Conservation (phyloP, 2,113 vertebrate genomes). For the Coryphaenoides rupestris region DNA sequence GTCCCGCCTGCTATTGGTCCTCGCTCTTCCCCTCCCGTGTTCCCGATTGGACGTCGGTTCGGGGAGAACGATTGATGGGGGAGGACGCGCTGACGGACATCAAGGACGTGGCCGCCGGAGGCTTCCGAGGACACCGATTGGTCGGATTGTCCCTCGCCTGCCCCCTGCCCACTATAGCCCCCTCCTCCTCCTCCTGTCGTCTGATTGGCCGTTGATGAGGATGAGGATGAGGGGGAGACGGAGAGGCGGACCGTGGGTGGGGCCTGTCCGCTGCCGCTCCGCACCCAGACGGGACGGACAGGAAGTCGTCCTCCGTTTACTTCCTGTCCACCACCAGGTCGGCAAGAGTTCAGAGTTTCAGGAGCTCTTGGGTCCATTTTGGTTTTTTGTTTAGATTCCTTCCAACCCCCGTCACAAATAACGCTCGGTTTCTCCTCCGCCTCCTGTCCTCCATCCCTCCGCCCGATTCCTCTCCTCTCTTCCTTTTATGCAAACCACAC, state of each 20-base stretch:
- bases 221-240: constrained; percentile 4
- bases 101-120: too few species aligned
- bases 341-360: not conserved
- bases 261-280: not conserved
- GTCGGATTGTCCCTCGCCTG: too few species aligned
- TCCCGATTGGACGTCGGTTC: not conserved
- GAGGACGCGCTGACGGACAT: too few species aligned
- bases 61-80: too few species aligned
- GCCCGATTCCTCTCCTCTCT: constrained; percentile 11
- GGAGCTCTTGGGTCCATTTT: constrained; percentile 1
- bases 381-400: not conserved
- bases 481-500: constrained; percentile 63
- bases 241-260: too few species aligned
- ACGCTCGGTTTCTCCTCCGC: not conserved
- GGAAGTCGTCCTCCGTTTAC: constrained; percentile 2
- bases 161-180: too few species aligned
- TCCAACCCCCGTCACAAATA: too few species aligned
- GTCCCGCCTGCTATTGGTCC: constrained; percentile 15
- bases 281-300: constrained; percentile 20
- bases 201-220: constrained; percentile 16
- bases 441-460: constrained; percentile 15
- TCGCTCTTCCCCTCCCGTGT: constrained; percentile 24
- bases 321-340: constrained; percentile 7
- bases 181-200: too few species aligned
- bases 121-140: too few species aligned